Evolutionary conservation across 2,888 invertebrate species (phyloP), one percentile per base, ranked within the genome.

Genomic region (Nineta flava): DNA sequence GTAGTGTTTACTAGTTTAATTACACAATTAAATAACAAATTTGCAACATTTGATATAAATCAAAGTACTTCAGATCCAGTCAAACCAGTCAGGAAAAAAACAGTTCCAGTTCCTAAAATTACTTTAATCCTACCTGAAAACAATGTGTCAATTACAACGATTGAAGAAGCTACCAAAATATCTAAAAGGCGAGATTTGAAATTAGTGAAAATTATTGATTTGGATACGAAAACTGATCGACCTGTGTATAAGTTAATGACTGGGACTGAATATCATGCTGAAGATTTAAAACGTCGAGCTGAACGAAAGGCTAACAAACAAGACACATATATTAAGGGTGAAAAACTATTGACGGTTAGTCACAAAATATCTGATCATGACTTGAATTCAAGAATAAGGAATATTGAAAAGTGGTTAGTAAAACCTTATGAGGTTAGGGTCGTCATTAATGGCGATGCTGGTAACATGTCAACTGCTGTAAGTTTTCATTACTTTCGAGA

Each of bases 171-270:
- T 0, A 71, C 79, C 56, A 83, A 73, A 61, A 58, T 87, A 52
- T 80, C 86, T 1, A 70, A 74, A 51, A 72, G 81, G 40, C 69
- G 83, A 55, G 77, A 82, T 47, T 66, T 87, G 53, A 81, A 80
- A 60, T 67, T 88, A 51, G 71, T 84, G 0, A 81, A 82, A 67
- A 64, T 83, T 21, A 64, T 77, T 53, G 82, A 86, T 62, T 63
- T 73, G 4, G 81, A 83, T 63, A 65, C 74, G 0, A 83, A 83
- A 65, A 77, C 78, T 0, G 73, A 79, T 32, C 70, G 83, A 42
- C 76, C 81, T 10, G 67, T 81, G 10, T 88, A 83, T 59, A 80
- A 78, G 60, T 65, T 87, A 46, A 75, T 83, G 73, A 75, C 81
- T 3, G 74, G 74, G 52, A 62, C 74, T n/a, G 78, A 83, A 60